Conservation (phyloP, 2,888 invertebrate species). For the Eupithecia abbreviata region DNA sequence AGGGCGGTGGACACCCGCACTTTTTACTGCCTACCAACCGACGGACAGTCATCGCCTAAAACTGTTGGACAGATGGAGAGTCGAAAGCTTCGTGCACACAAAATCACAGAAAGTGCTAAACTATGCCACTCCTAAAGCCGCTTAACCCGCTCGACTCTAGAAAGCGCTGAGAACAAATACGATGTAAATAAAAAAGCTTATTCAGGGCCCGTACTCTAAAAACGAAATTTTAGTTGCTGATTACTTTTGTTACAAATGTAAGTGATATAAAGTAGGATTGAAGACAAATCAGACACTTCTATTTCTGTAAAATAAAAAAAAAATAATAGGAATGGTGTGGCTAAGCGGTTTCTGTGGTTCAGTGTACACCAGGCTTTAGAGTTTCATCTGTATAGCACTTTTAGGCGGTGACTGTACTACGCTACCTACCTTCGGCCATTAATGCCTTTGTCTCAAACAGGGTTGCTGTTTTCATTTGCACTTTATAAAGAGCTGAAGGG, state of each 20-base stretch:
- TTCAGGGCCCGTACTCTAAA: no score
- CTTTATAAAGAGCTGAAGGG: conserved; percentile 24
- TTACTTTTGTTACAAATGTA: no score
- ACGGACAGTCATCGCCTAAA: not conserved
- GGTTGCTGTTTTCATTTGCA: conserved; percentile 33
- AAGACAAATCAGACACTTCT: no score
- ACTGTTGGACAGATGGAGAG: not conserved
- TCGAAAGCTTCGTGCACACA: not conserved
- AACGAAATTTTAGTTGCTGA: no score
- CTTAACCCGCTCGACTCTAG: no score
- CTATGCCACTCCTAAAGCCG: no score
- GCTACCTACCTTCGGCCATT: conserved; percentile 51
- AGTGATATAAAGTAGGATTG: no score
- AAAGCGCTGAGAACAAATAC: no score
- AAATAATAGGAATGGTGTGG: not conserved
- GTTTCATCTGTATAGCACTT: conserved; percentile 1
- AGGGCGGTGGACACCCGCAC: conserved; percentile 40
- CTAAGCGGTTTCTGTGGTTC: not conserved
- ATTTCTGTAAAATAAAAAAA: no score
- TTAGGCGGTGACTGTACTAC: not conserved
- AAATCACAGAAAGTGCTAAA: no score
- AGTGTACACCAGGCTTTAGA: not conserved
- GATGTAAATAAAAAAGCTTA: not conserved
- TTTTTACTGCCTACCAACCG: conserved; percentile 47
- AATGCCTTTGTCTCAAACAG: conserved; percentile 55